Percentiles rank a stretch among this genome's conserved stretches.
Evolutionary conservation across 2,797 vertebrate species (phyloP).

Genomic region (Natrix natrix): DNA sequence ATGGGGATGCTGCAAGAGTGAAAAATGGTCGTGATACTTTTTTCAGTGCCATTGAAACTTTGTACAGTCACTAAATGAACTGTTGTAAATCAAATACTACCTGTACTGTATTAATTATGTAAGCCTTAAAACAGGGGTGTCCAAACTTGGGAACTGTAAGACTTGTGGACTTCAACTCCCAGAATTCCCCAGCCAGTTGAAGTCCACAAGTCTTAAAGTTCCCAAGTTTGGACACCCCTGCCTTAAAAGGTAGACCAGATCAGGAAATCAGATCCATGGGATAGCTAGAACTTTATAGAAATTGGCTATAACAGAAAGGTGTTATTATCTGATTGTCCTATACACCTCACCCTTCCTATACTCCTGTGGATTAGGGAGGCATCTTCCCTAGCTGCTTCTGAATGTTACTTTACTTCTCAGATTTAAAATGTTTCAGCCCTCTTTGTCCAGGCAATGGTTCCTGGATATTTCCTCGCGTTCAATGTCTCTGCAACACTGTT

Average conservation of each 20-base stretch:
- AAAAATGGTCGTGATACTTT: no score
- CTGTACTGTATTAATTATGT: neutral
- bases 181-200: no score
- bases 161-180: no score
- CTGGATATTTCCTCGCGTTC: neutral
- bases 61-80: no score
- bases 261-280: neutral
- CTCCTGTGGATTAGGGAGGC: neutral
- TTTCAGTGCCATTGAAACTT: no score
- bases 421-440: neutral
- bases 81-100: no score
- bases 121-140: neutral
- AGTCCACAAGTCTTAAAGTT: no score
- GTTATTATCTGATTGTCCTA: neutral
- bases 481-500: neutral
- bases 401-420: neutral
- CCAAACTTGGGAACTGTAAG: no score
- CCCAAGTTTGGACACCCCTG: no score
- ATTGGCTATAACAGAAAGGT: neutral
- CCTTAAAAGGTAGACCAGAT: no score
- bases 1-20: no score
- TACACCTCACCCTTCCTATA: neutral
- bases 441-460: neutral
- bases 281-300: neutral
- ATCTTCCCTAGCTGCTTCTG: neutral